Evolutionary conservation across 2,888 invertebrate genomes (phyloP), one percentile per base, ranked within the genome.

Genomic region (Phaedon cochleariae): DNA sequence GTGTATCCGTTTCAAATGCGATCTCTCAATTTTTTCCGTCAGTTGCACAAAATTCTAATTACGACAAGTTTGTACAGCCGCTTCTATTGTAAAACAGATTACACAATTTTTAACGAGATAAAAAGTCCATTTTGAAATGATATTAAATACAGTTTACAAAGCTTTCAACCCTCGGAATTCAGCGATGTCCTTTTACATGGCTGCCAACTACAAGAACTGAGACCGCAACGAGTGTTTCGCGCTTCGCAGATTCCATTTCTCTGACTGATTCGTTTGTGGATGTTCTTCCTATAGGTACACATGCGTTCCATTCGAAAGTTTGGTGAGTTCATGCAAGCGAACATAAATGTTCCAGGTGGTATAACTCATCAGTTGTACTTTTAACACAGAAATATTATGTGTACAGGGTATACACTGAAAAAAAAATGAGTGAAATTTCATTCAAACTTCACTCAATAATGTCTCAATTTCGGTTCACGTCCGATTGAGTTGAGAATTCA

Each of bases 61-160:
- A 71, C 68, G 63, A 59, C 62, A 63, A 68, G 63, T 65, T 68
- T 65, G 62, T 61, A 45, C 63, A 65, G 52, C 62, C 62, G 37
- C 63, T 62, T 54, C 65, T 67, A 75, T 75, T 75, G 74, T 75
- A 65, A 68, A 64, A 62, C 71, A 67, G 69, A 75, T 74, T 73
- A 73, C 72, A 71, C 72, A 76, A 77, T 77, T 79, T 78, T 77
- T 78, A 77, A 78, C 77, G 76, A 79, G 76, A 79, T 79, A 78
- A 78, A 48, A 78, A 79, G 77, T 78, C 77, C 77, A 73, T 76
- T 75, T 71, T 71, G 72, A 73, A 72, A 74, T 76, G 75, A 77
- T 78, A 79, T 79, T 79, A 80, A 71, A 79, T 77, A 76, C 76
- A 77, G 74, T 79, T 75, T 76, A 76, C 77, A 78, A 78, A 79